Evolutionary conservation across 2,113 vertebrate species (phyloP), one percentile per base, ranked within the genome.

Genomic region (Calonectris borealis): DNA sequence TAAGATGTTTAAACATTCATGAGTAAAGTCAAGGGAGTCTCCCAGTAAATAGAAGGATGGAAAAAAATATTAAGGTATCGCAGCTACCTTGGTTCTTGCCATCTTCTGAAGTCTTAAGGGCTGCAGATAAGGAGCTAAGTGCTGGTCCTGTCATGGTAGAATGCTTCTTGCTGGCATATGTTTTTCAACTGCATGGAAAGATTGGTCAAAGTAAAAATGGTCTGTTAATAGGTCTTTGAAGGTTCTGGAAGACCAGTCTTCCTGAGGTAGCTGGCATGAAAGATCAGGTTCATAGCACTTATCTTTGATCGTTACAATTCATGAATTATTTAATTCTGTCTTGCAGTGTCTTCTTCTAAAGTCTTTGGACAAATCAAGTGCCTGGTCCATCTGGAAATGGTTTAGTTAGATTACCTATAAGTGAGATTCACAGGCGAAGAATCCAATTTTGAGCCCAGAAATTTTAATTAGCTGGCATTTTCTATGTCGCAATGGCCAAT

Each of bases 131-230:
- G 54, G 34, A 65, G 36, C 16, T 46, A 36, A n/a, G 19, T 54
- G 11, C 52, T 90, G 57, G 3, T 92, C 4, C 17, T 75, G 36
- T 75, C 15, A 44, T 81, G n/a, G 13, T 54, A 25, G 26, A 87
- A 18, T 2, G 10, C 18, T 75, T 54, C 26, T 55, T 82, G 14
- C 49, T 83, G n/a, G 7, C 6, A 4, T 42, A 44, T 0, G 0
- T 61, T 24, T 38, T 64, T 76, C 51, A 76, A 27, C 42, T 71
- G 51, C 57, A 17, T 42, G 21, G 52, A 83, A 38, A 62, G 26
- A 73, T 9, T 38, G 26, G 16, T 64, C 29, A 48, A 31, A 85
- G 48, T 72, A 87, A 36, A 78, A 66, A 29, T 61, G 31, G 10
- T 22, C 69, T 81, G 20, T 69, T 82, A 58, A 29, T 26, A 69